These are phyloP conservation scores for Macrophya annulata DNA, from an alignment of 2,888 invertebrate genomes.

Conservation along the genomic window DNA sequence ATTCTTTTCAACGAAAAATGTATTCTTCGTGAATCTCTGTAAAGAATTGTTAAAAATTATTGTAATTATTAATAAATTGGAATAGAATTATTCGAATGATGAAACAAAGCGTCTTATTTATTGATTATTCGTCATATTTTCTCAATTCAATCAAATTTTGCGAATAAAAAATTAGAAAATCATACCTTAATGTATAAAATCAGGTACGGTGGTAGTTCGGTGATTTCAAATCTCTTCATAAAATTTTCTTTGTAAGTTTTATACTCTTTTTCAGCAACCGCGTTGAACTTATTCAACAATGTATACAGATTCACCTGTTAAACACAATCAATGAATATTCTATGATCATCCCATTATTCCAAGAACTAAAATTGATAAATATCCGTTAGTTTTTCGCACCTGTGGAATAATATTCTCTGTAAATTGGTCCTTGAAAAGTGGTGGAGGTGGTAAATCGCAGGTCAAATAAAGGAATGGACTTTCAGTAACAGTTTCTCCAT, in stretches of 20 bases:
- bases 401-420: slow-evolving; percentile 99
- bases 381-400: slow-evolving; percentile 80
- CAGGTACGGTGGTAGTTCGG: slow-evolving; percentile 94
- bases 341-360: not conserved
- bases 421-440: slow-evolving; percentile 98
- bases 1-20: slow-evolving; percentile 99
- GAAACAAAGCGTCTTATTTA: not conserved
- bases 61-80: slow-evolving; percentile 30
- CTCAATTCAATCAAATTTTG: not conserved
- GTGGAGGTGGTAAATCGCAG: slow-evolving; percentile 98
- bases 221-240: slow-evolving; percentile 97
- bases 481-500: slow-evolving; percentile 92
- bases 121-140: not conserved
- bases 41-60: slow-evolving; percentile 65
- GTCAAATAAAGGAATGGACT: slow-evolving; percentile 98
- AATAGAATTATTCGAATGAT: not conserved
- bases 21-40: slow-evolving; percentile 97
- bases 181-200: slow-evolving; percentile 95
- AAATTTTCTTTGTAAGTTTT: slow-evolving; percentile 99
- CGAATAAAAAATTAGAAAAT: not conserved
- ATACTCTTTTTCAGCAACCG: slow-evolving; percentile 97
- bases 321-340: slow-evolving; percentile 54
- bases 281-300: slow-evolving; percentile 97
- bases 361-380: not conserved
- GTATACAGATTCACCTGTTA: slow-evolving; percentile 95